Percentiles rank a stretch among this genome's conserved stretches.
phyloP scores from a whole-genome alignment of 2,888 invertebrate genomes.

The Helicoverpa assulta region DNA sequence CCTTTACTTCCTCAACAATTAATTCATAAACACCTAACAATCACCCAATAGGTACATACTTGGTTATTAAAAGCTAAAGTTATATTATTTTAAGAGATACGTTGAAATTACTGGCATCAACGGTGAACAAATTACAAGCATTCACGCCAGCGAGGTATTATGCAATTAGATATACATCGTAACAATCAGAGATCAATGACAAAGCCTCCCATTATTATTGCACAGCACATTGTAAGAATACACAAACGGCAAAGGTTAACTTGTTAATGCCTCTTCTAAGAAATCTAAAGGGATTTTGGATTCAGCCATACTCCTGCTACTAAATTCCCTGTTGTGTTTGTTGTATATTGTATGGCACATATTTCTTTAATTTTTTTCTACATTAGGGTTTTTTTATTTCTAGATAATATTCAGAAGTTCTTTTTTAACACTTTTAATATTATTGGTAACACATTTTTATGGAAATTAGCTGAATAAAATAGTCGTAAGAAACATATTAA shows the following conservation, averaged over 20 bases:
- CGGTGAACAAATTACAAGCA: slow-evolving; percentile 53
- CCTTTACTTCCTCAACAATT: slow-evolving; percentile 40
- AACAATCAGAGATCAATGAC: slow-evolving; percentile 61
- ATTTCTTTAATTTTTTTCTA: no score
- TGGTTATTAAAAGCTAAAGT: slow-evolving; percentile 14
- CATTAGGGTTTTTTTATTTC: no score
- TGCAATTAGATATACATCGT: slow-evolving; percentile 58
- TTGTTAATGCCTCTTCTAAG: slow-evolving; percentile 20
- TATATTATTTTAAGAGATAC: slow-evolving; percentile 53
- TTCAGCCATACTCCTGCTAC: slow-evolving; percentile 12
- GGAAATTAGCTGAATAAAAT: not conserved
- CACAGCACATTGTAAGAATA: slow-evolving; percentile 31
- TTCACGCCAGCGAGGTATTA: slow-evolving; percentile 58
- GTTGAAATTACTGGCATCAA: slow-evolving; percentile 57
- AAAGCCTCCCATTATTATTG: slow-evolving; percentile 48
- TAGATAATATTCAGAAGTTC: no score
- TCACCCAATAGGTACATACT: slow-evolving; percentile 17
- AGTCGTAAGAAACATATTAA: not conserved
- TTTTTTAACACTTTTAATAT: no score
- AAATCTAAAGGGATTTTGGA: not conserved
- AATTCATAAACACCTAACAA: slow-evolving; percentile 30
- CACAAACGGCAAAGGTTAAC: slow-evolving; percentile 31
- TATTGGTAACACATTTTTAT: not conserved
- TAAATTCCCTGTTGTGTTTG: no score
- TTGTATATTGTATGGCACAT: no score